These are phyloP conservation scores for Melinaea menophilus DNA, from an alignment of 2,888 invertebrate genomes.

Conservation along the genomic window DNA sequence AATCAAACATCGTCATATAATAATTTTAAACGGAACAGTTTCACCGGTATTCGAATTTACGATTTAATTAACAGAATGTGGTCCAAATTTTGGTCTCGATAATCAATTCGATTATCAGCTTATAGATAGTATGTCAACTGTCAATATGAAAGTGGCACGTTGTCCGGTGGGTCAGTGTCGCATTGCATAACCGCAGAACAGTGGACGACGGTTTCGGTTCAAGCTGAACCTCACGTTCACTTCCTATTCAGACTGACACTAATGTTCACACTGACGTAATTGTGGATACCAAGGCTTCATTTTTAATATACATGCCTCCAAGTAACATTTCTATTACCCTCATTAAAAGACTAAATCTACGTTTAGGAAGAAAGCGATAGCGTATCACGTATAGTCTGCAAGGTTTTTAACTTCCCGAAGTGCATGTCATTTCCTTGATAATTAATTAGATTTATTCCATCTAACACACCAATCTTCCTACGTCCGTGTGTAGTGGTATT, in stretches of 20 bases:
- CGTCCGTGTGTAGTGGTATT: conserved; percentile 3
- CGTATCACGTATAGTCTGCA: no score
- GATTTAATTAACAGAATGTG: not conserved
- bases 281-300: no score
- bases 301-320: no score
- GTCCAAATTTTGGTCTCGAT: conserved; percentile 26
- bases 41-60: no score
- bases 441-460: conserved; percentile 13
- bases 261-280: conserved; percentile 3
- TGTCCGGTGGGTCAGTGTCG: conserved; percentile 74
- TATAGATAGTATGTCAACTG: conserved; percentile 73
- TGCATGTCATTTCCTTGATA: conserved; percentile 19
- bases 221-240: conserved; percentile 34
- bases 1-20: conserved; percentile 30
- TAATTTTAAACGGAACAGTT: no score
- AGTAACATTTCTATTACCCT: no score
- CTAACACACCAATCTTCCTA: conserved; percentile 13
- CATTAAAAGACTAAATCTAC: no score
- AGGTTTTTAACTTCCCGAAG: not conserved
- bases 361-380: no score
- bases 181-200: conserved; percentile 69
- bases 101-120: conserved; percentile 51
- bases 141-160: conserved; percentile 73
- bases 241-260: conserved; percentile 30
- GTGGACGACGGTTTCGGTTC: conserved; percentile 53